Conservation (phyloP, 1,140 invertebrate species). For the Rhyzopertha dominica region DNA sequence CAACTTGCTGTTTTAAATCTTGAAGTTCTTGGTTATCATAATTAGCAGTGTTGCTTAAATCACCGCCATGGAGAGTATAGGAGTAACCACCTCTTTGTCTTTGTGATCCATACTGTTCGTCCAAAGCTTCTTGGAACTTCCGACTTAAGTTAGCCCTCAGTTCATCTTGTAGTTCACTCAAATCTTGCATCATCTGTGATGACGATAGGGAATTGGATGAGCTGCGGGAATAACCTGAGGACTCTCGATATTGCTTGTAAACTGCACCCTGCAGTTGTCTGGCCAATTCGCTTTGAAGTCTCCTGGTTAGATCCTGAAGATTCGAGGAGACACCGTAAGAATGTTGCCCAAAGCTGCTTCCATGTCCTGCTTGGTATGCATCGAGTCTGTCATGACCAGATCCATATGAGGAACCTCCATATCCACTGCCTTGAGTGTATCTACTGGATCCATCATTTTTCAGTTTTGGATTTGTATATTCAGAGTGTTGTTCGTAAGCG, state of each 20-base stretch:
- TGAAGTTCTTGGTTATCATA: constrained; percentile 38
- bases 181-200: constrained; percentile 16
- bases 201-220: constrained; percentile 9
- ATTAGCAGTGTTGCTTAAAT: constrained; percentile 28
- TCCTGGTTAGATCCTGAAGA: constrained; percentile 20
- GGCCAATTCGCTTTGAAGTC: constrained; percentile 32
- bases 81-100: constrained; percentile 27
- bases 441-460: too few relatives aligned
- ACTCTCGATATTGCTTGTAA: constrained; percentile 5
- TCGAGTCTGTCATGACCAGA: too few relatives aligned
- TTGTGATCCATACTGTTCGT: constrained; percentile 33
- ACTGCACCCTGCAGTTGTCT: constrained; percentile 30
- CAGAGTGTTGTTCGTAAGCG: constrained; percentile 38
- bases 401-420: too few relatives aligned
- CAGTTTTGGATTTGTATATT: constrained; percentile 39
- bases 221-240: constrained; percentile 6
- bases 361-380: too few relatives aligned
- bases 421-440: too few relatives aligned
- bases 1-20: constrained; percentile 33
- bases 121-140: constrained; percentile 30
- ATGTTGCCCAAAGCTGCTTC: too few relatives aligned
- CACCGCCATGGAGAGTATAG: constrained; percentile 28
- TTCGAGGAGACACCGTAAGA: constrained; percentile 18
- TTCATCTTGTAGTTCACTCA: constrained; percentile 30
- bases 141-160: constrained; percentile 34